Base-by-base conservation (phyloP, 2,888 invertebrate genomes). In the Drosophila bunnanda region DNA sequence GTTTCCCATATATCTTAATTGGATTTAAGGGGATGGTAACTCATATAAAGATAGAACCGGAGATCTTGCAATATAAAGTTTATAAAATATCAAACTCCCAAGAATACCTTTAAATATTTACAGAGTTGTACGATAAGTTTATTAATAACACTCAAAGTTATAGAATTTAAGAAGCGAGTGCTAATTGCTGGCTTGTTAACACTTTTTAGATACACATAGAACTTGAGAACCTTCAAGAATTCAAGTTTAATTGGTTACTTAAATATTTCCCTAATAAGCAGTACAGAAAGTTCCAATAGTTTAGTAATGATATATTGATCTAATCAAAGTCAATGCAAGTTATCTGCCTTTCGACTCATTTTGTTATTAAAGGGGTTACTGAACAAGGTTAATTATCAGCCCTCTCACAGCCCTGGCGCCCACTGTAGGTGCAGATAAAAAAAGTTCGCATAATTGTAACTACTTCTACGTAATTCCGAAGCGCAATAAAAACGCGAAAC, bases 401-500 rank as follows among this genome's bases (percentile, higher is more conserved):
- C 46, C 46, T 46, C 34, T 46, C 32, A 54, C 38, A 32, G 66
- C 41, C 32, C 38, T 43, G 38, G 68, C 43, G 20, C 38, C 41
- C 54, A 56, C 36, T 53, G 54, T 70, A 44, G 28, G 48, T 46
- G 28, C 39, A 77, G 62, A 71, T 69, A 76, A 68, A 73, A 48
- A 38, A 39, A 32, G 36, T 39, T 57, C 48, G 15, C 66, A 72
- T 66, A 76, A 65, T 68, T 73, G 34, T 58, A 55, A 68, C 73
- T 71, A 59, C 56, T 64, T 68, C 38, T 38, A 70, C 53, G 73
- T 69, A 80, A 76, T 78, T 78, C 55, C 57, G 52, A 76, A 69
- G 69, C 71, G 78, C 68, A 86, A 80, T 87, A 72, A 66, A 78
- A 72, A 72, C 50, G 12, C 10, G 48, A 17, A 46, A 46, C 61